These are phyloP conservation scores for Cheilinus undulatus DNA, from an alignment of 2,113 vertebrate species.

Conservation along the genomic window DNA sequence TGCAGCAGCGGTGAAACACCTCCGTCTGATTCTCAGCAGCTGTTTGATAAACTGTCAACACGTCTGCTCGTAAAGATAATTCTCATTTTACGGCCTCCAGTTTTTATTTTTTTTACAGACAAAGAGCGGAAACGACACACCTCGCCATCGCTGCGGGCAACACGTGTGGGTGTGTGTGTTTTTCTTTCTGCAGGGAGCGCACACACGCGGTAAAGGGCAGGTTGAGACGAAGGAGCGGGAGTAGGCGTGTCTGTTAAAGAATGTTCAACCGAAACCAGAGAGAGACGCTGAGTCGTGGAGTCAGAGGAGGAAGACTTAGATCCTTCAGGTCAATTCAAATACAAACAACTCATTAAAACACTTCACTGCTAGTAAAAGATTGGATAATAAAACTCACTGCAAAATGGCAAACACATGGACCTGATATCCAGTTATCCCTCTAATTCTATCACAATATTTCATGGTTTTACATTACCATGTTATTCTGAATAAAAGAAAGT, in stretches of 20 bases:
- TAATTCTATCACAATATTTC: too few relatives aligned
- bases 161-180: constrained; percentile 21
- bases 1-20: background rate
- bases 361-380: too few relatives aligned
- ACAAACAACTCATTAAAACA: too few relatives aligned
- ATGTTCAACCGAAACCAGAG: constrained; percentile 61
- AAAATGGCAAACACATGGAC: too few relatives aligned
- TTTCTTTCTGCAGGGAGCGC: constrained; percentile 11
- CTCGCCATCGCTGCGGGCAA: background rate
- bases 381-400: too few relatives aligned
- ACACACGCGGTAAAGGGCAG: constrained; percentile 25
- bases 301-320: background rate
- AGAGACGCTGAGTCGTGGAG: background rate
- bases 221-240: constrained; percentile 4
- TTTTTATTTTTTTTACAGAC: background rate
- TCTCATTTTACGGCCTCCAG: background rate
- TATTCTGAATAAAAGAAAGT: too few relatives aligned
- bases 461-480: too few relatives aligned
- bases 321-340: background rate
- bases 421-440: too few relatives aligned
- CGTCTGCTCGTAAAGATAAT: background rate
- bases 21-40: background rate
- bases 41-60: background rate
- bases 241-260: constrained; percentile 60
- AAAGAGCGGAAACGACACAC: background rate